Base-by-base conservation (phyloP, 2,888 invertebrate species). In the Chouioia cunea region DNA sequence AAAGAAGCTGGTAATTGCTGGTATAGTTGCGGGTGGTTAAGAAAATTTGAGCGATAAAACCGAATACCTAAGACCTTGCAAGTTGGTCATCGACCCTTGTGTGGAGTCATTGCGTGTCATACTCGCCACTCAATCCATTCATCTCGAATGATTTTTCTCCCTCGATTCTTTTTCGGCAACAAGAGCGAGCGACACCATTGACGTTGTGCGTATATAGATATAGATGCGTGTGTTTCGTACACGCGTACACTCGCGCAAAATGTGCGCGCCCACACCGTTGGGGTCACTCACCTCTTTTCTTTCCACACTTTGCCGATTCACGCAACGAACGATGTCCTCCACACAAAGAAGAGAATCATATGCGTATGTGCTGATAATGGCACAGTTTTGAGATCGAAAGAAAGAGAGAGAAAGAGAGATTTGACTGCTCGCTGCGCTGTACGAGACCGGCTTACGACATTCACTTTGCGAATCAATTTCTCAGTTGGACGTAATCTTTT, bases 211-310 rank as follows among this genome's bases (percentile, higher is more conserved):
- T n/a, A 36, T 36, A 15, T 16, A 22, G 56, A 52, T 18, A 15
- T 20, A 18, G 14, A 27, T 1, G 52, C 52, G 27, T 43, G 50
- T n/a, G 8, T 2, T 15, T 0, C 22, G n/a, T 20, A 43, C 57
- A 46, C 46, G 36, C 47, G 54, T 22, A 52, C 50, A 23, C 59
- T 56, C 59, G 60, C 47, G 60, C 60, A 59, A 52, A 23, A 53
- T 53, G 43, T 18, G 64, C 64, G 75, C 65, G 71, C 75, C 73
- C 76, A 80, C 80, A 75, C 79, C 4, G 27, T 6, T 71, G 27
- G 60, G 81, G 78, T 78, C 77, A 70, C 79, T 80, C 79, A 78
- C 79, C 79, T 66, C 77, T 15, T n/a, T n/a, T 4, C 27, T 27
- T 27, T 77, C 74, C 75, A 71, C 72, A 63, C 69, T 74, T 68